Percentiles rank a stretch among this genome's conserved stretches.
Conservation (phyloP, 2,113 vertebrate species). For the Delphinus delphis region DNA sequence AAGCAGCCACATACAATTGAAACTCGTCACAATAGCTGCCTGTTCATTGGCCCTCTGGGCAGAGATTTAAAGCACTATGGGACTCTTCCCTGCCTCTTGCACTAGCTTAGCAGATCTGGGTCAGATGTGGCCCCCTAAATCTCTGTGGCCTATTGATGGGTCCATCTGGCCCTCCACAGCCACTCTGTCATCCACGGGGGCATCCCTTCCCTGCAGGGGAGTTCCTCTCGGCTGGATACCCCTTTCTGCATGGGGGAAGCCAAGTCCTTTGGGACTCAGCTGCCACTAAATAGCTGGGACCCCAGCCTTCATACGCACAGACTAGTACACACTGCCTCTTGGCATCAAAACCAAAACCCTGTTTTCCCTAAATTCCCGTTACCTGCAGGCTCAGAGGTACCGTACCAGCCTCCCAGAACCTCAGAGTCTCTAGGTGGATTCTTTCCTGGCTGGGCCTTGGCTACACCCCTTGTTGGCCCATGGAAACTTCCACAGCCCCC, state of each 20-base stretch:
- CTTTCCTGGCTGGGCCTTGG: not conserved
- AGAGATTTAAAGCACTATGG: not conserved
- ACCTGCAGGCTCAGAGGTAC: no score
- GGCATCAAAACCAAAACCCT: no score
- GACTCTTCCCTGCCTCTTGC: not conserved
- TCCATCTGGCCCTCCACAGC: not conserved
- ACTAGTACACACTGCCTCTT: not conserved
- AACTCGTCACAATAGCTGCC: not conserved
- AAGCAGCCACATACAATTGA: not conserved
- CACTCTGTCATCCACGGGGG: not conserved
- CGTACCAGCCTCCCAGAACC: not conserved
- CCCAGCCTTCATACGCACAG: not conserved
- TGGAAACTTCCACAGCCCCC: not conserved
- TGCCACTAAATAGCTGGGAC: not conserved
- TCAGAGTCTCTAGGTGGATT: not conserved
- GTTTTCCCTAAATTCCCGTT: no score
- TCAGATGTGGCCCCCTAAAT: no score
- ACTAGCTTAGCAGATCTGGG: not conserved
- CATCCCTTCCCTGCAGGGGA: not conserved
- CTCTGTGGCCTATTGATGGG: not conserved
- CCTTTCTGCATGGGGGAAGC: no score
- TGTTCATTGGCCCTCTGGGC: no score
- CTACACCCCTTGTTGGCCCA: fast-evolving
- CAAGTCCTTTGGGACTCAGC: not conserved
- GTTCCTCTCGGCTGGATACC: fast-evolving